phyloP scores from a whole-genome alignment of 2,888 invertebrate genomes.

The Schizaphis graminum region DNA sequence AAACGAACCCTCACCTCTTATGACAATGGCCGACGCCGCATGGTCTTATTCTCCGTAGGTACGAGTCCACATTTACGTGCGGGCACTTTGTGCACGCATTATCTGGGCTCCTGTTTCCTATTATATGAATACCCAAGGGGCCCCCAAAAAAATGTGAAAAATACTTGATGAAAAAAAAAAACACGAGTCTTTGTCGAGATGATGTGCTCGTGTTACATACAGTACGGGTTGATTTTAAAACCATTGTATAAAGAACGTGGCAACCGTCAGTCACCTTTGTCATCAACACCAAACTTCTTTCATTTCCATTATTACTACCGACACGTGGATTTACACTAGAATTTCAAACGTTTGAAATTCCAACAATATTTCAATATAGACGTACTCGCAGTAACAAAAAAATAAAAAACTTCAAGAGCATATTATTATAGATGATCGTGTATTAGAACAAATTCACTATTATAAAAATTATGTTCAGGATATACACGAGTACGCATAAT shows the following conservation, averaged over 20 bases:
- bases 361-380: neutral
- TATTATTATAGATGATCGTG: neutral
- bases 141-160: neutral
- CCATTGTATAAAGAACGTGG: neutral
- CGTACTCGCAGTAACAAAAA: neutral
- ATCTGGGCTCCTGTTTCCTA: slow-evolving; percentile 37
- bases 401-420: neutral
- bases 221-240: slow-evolving; percentile 28
- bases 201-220: slow-evolving; percentile 35
- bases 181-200: neutral
- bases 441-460: neutral
- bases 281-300: neutral
- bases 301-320: neutral
- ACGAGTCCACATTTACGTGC: slow-evolving; percentile 47
- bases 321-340: neutral
- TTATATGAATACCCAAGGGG: slow-evolving; percentile 19
- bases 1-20: slow-evolving; percentile 59
- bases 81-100: slow-evolving; percentile 58
- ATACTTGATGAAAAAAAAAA: neutral
- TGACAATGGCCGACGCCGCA: slow-evolving; percentile 38
- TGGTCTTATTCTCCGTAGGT: slow-evolving; percentile 31
- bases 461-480: neutral
- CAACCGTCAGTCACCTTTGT: neutral
- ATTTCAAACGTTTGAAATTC: neutral
- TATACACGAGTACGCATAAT: no score